These are phyloP conservation scores for Scaptomyza hsui DNA, from an alignment of 1,140 invertebrate genomes.

Conservation along the genomic window DNA sequence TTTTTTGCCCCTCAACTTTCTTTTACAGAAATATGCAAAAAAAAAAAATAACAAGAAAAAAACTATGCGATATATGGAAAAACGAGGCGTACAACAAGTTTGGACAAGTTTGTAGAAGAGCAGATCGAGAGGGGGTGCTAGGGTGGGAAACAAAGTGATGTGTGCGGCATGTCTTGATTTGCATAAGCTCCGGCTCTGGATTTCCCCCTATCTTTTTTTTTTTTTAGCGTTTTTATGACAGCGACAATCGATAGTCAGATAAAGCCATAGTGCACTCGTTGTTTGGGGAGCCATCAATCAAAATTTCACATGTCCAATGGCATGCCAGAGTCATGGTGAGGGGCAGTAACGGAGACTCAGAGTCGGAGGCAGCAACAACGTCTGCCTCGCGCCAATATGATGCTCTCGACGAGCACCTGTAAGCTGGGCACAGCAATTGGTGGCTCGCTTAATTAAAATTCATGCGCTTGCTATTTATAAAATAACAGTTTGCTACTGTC, in stretches of 20 bases:
- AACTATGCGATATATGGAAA: slow-evolving; percentile 3
- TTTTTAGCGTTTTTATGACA: slow-evolving; percentile 73
- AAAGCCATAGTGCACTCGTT: slow-evolving; percentile 35
- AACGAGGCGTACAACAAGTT: slow-evolving; percentile 52
- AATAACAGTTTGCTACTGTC: slow-evolving; percentile 42
- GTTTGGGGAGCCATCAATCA: slow-evolving; percentile 70
- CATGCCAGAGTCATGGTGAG: slow-evolving; percentile 22
- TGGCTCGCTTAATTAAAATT: slow-evolving; percentile 69
- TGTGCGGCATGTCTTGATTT: slow-evolving; percentile 78
- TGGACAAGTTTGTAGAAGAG: slow-evolving; percentile 55
- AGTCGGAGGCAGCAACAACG: background rate
- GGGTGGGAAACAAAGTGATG: slow-evolving; percentile 68
- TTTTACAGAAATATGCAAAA: slow-evolving; percentile 6
- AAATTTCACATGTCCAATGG: slow-evolving; percentile 76
- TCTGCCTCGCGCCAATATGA: background rate
- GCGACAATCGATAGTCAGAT: slow-evolving; percentile 74
- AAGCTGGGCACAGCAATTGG: slow-evolving; percentile 29
- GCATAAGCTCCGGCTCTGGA: slow-evolving; percentile 67
- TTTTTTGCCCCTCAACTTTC: slow-evolving; percentile 47
- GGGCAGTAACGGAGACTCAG: slow-evolving; percentile 2
- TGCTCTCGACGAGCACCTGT: background rate
- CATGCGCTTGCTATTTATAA: slow-evolving; percentile 64
- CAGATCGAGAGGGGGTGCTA: background rate
- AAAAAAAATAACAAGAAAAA: slow-evolving; percentile 34
- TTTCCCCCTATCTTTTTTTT: slow-evolving; percentile 25